Evolutionary conservation across 92 coral and sea anemone species (phyloP), one percentile per base, ranked within the genome.

Genomic region (Nematostella vectensis): DNA sequence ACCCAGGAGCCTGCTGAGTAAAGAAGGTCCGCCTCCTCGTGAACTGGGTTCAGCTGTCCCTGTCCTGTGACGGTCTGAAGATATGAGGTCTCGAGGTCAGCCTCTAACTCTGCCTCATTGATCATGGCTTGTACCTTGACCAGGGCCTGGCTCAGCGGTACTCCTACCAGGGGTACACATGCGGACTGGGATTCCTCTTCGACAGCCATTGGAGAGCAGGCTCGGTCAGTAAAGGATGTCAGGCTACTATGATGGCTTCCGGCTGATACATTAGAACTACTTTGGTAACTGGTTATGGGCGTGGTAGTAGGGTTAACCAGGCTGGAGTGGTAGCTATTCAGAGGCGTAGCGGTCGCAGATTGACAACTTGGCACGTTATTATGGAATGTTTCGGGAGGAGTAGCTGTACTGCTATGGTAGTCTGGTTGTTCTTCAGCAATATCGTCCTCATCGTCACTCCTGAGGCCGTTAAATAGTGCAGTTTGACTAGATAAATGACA

Each of bases 31-130:
- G 81, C 28, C 28, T 82, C 83, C 31, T 87, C 96, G 50, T 70
- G 91, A 18, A 83, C 57, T 2, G 89, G 91, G 0, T 89, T 59
- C 26, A 89, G 77, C 39, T 74, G 91, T 21, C 79, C 75, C 11
- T 87, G 28, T n/a, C 75, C 70, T 27, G 80, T 39, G 40, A 57
- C 65, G 74, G 48, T 36, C 19, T 68, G 68, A 13, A 72, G 33
- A 17, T 67, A 62, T 4, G 67, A 43, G 22, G 65, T 50, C 28
- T 74, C 76, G 3, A 83, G 71, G 25, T 85, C 89, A 0, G 99
- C 99, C 59, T 83, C 87, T 33, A 83, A 77, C 44, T 93, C 99
- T 1, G 96, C 99, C 57, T 87, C 88, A 67, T 78, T 93, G 38
- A 93, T 93, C 65, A 93, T 81, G 16, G 96, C 76, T 31, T 81